A percentile compares a stretch with the other conserved stretches of the same genome.
Conservation (phyloP, 2,888 invertebrate genomes). For the Branchellion lobata region DNA sequence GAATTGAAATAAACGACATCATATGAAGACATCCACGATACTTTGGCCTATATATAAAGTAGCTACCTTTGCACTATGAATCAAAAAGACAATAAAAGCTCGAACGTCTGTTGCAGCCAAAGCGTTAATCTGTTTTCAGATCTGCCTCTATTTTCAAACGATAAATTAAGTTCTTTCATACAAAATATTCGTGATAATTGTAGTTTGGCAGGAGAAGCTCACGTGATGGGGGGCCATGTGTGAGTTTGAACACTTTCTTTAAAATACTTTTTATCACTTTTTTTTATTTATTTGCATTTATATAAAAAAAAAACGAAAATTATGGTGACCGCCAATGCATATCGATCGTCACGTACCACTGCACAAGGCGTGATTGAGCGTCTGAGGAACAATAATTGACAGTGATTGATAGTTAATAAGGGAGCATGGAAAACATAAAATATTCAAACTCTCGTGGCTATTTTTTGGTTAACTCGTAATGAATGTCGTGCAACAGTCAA, state of each 20-base stretch:
- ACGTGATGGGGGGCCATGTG: slow-evolving; percentile 48
- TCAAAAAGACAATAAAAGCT: not conserved
- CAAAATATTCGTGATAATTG: slow-evolving; percentile 15
- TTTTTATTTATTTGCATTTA: not conserved
- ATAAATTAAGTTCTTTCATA: not conserved
- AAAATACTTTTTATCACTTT: slow-evolving; percentile 48
- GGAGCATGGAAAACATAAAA: too few species aligned
- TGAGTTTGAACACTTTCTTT: slow-evolving; percentile 37
- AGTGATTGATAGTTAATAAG: too few species aligned
- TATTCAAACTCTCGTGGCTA: too few species aligned
- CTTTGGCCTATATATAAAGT: too few species aligned
- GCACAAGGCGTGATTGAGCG: too few species aligned
- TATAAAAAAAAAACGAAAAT: too few species aligned
- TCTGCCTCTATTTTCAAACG: not conserved
- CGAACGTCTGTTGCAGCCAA: not conserved
- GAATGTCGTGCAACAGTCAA: too few species aligned
- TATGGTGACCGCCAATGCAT: too few species aligned
- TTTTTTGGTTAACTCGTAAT: too few species aligned
- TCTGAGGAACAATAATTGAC: slow-evolving; percentile 4
- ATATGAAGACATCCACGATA: too few species aligned
- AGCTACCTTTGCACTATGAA: slow-evolving; percentile 2
- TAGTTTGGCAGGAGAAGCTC: slow-evolving; percentile 46
- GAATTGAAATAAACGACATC: too few species aligned
- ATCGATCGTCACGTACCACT: too few species aligned
- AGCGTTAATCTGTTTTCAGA: not conserved